Evolutionary conservation across 2,888 invertebrate species (phyloP).

Genomic region (Hydroisotoma schaefferi): DNA sequence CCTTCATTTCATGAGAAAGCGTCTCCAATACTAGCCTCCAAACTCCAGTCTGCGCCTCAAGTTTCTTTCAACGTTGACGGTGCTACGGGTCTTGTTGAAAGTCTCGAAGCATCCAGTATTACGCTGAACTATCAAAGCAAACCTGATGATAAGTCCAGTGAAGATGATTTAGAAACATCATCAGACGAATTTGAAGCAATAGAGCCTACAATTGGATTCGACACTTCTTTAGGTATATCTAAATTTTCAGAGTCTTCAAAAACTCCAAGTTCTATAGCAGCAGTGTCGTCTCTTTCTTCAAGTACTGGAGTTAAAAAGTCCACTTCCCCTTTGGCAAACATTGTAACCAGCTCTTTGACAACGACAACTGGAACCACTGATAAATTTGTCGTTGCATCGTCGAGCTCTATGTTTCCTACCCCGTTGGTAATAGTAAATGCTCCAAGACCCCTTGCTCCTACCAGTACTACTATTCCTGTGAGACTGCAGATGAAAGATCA

Average conservation of each 20-base stretch:
- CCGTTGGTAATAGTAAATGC: too few relatives aligned
- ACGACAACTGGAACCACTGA: too few relatives aligned
- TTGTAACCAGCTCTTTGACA: too few relatives aligned
- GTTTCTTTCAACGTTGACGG: slow-evolving; percentile 22
- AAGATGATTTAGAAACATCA: slow-evolving; percentile 42
- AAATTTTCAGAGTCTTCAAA: too few relatives aligned
- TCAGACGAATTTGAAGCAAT: slow-evolving; percentile 47
- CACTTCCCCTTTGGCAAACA: too few relatives aligned
- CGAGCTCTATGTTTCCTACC: too few relatives aligned
- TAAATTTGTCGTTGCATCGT: too few relatives aligned
- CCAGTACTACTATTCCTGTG: too few relatives aligned
- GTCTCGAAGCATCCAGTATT: slow-evolving; percentile 22
- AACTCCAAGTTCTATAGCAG: background rate
- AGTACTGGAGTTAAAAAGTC: too few relatives aligned
- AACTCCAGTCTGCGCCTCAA: slow-evolving; percentile 37
- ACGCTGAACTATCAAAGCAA: slow-evolving; percentile 26
- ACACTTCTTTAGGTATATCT: too few relatives aligned
- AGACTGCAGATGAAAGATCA: too few relatives aligned
- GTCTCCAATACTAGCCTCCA: slow-evolving; percentile 47
- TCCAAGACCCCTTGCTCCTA: too few relatives aligned
- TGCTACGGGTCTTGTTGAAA: slow-evolving; percentile 5
- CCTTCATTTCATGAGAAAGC: slow-evolving; percentile 22
- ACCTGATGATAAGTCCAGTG: slow-evolving; percentile 23
- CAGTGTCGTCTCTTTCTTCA: slow-evolving; percentile 1
- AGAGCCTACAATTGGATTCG: slow-evolving; percentile 46